phyloP scores from a whole-genome alignment of 2,113 vertebrate genomes.

The Antennarius striatus region DNA sequence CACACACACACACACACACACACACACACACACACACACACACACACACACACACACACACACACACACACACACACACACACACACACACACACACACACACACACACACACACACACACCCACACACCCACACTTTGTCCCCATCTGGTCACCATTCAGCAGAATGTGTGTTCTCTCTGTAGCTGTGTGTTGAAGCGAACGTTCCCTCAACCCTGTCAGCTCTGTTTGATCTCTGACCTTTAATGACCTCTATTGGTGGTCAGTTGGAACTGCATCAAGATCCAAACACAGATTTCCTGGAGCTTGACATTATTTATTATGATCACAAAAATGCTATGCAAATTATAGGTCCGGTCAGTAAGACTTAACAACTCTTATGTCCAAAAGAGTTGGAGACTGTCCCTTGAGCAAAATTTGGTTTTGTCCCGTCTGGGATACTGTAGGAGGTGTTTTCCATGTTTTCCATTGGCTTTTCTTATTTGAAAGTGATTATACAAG shows the following conservation, averaged over 20 bases:
- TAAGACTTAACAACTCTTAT: too few species aligned
- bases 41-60: slow-evolving; percentile 26
- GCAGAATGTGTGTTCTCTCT: slow-evolving; percentile 51
- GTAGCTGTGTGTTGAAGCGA: slow-evolving; percentile 62
- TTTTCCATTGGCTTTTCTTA: too few species aligned
- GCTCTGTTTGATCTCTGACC: slow-evolving; percentile 45
- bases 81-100: slow-evolving; percentile 31
- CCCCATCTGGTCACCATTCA: slow-evolving; percentile 73
- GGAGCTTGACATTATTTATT: background rate
- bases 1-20: background rate
- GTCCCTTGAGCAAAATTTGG: too few species aligned
- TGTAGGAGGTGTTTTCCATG: too few species aligned
- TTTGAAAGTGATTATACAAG: too few species aligned
- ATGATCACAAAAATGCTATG: too few species aligned
- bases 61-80: background rate
- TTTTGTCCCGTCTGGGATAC: too few species aligned
- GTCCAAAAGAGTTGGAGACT: too few species aligned
- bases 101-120: slow-evolving; percentile 33
- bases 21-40: slow-evolving; percentile 22
- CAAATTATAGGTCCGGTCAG: too few species aligned
- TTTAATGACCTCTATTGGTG: slow-evolving; percentile 39
- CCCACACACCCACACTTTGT: slow-evolving; percentile 52
- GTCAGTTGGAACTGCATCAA: background rate
- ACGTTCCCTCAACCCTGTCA: slow-evolving; percentile 55
- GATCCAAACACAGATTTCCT: background rate